Base-by-base conservation (phyloP, 2,797 vertebrate genomes). In the Enteromius viviparus region DNA sequence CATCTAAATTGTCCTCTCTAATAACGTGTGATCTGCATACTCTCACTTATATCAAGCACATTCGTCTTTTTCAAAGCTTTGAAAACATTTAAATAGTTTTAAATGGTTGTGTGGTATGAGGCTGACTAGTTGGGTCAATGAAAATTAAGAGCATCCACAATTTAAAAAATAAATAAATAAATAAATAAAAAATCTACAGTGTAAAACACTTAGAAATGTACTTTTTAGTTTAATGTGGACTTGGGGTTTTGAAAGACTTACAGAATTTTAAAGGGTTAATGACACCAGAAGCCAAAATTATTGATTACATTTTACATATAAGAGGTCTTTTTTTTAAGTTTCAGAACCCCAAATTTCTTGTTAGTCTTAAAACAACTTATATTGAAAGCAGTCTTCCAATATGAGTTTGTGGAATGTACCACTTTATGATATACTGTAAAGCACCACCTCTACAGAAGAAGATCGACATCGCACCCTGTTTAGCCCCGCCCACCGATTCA, bases 1-100 rank as follows among this genome's bases (percentile, higher is more conserved):
- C 86, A 87, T 87, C 86, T 82, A 85, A 87, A 85, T 85, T 71
- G 62, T 82, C 72, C 77, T 60, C 62, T 82, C 80, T 87, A 87
- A 87, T 85, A 85, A 87, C 34, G 51, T 80, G 69, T 82, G 83
- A 87, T 87, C 86, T 85, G 79, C 86, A 87, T 87, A 82, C 83
- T 23, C 76, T 49, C 58, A 64, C 82, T 78, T 65, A 55, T 76
- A 79, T 79, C 82, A 69, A 42, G 74, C 79, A 84, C 75, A 82
- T 81, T 80, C 60, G 42, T 83, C 76, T 75, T 34, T 78, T 64
- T 11, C 40, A 77, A 76, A 49, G 51, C 79, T 76, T 7, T 21
- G 23, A 74, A 55, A 85, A 85, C 47, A 80, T 70, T 81, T 42
- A 71, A 62, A 77, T 51, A 60, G 32, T 17, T 40, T 45, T 34